Base-by-base conservation (phyloP, 2,797 vertebrate species). In the Phrynocephalus guinanensis region DNA sequence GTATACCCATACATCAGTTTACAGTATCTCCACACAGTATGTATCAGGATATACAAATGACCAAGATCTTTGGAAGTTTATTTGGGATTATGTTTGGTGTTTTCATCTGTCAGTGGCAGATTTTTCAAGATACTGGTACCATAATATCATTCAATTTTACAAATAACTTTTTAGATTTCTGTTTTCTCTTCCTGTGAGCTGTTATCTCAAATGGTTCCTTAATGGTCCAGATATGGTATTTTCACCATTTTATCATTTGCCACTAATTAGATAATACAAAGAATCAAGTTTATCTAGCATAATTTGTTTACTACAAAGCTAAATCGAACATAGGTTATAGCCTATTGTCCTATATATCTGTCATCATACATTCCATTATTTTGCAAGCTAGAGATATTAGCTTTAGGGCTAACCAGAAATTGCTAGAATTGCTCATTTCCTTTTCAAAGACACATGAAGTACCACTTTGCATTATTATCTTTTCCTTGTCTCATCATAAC, bases 351-450 rank as follows among this genome's bases (percentile, higher is more conserved):
- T 73, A 73, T 66, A 87, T 78, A 90, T 84, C 83, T 9, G 78
- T 90, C 83, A 80, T 5, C 88, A 30, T 30, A 38, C 16, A 26
- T 33, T 24, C 20, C 82, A 78, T 63, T 52, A 13, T 4, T 84
- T 82, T 77, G 22, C 33, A 71, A 84, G 7, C 16, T 86, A 88
- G 2, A 85, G 28, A 91, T 91, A 88, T 89, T 56, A 89, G 20
- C 88, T 60, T 83, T 79, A 82, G 56, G 5, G n/a, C 30, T 84
- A 48, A 63, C 67, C 24, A 2, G 1, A 33, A 79, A 88, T 79
- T 88, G 79, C 44, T 60, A 48, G 85, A 90, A 50, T 82, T 89
- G 71, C 20, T 77, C 24, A 88, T 87, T 92, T 92, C 86, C 24
- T 24, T 84, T 86, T 78, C 73, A 63, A 60, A 89, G 80, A 86